Conservation (phyloP, 2,797 vertebrate genomes). For the Mus spretus region DNA sequence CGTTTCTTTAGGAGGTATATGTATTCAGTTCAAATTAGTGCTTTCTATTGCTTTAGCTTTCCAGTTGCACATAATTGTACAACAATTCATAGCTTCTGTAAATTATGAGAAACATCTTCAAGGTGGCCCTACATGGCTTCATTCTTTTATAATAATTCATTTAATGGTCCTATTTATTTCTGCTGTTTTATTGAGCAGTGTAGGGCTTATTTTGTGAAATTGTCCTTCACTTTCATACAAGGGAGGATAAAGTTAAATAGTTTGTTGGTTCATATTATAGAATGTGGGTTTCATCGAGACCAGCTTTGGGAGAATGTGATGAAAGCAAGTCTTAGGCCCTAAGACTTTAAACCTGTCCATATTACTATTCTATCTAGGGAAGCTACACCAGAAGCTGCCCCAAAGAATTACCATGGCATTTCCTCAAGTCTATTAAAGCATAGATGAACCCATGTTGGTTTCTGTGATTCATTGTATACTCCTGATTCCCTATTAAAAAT, state of each 20-base stretch:
- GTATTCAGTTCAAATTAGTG: background rate
- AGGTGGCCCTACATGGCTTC: background rate
- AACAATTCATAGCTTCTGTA: background rate
- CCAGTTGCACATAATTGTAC: background rate
- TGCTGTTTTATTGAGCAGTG: constrained; percentile 33
- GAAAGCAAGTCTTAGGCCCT: background rate
- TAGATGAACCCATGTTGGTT: background rate
- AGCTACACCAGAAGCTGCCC: background rate
- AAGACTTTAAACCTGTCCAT: background rate
- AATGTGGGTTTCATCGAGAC: background rate
- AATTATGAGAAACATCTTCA: background rate
- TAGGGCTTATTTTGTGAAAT: background rate
- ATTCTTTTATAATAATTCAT: constrained; percentile 23
- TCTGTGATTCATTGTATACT: background rate
- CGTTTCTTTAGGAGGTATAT: background rate
- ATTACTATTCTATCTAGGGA: no score
- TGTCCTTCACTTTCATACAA: constrained; percentile 16
- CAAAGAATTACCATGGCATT: background rate
- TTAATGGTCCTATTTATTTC: constrained; percentile 31
- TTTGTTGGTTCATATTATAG: background rate
- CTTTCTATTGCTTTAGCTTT: background rate
- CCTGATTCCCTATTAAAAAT: background rate
- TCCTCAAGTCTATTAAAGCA: background rate
- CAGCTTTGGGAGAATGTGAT: background rate
- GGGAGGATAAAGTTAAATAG: background rate